Evolutionary conservation across 2,888 invertebrate genomes (phyloP), one percentile per base, ranked within the genome.

Genomic region (Melieria crassipennis): DNA sequence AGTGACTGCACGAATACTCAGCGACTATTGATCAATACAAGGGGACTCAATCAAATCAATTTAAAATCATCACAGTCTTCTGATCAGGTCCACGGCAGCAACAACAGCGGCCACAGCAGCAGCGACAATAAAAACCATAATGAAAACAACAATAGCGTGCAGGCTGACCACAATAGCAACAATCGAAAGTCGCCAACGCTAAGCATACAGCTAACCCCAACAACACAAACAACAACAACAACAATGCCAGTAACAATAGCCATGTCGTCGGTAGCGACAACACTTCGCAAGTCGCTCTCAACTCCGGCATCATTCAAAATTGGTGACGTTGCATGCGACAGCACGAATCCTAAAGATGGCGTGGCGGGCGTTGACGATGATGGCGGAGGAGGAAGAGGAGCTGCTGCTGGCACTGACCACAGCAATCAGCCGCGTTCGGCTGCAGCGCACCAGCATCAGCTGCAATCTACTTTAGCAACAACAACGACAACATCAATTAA

Each of bases 1-100:
- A 66, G 58, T 58, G 48, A 66, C 57, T 58, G 57, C 57, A 42
- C 47, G 48, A 66, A 46, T 5, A 9, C 7, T 10, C 50, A 50
- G 65, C 61, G 73, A 71, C 72, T 73, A 61, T 74, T 75, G 74
- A 71, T 71, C 72, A 55, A 42, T 43, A 52, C 52, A 61, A 61
- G 75, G 67, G 74, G 75, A 58, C 74, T 75, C 76, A 76, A 76
- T 76, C 76, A 76, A 75, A 75, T 76, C 76, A 76, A 76, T 76
- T 76, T 75, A 76, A 76, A 75, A 61, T 45, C 50, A 66, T 65
- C 56, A 65, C 65, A 56, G 43, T 56, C 46, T 16, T 30, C n/a
- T 56, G 56, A 66, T 30, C 66, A 69, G 52, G 4, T 30, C 75
- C 71, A 50, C 68, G 76, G 75, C 78, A 78, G 75, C 73, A 71